Evolutionary conservation across 2,888 invertebrate genomes (phyloP), one percentile per base, ranked within the genome.

Genomic region (Erannis defoliaria): DNA sequence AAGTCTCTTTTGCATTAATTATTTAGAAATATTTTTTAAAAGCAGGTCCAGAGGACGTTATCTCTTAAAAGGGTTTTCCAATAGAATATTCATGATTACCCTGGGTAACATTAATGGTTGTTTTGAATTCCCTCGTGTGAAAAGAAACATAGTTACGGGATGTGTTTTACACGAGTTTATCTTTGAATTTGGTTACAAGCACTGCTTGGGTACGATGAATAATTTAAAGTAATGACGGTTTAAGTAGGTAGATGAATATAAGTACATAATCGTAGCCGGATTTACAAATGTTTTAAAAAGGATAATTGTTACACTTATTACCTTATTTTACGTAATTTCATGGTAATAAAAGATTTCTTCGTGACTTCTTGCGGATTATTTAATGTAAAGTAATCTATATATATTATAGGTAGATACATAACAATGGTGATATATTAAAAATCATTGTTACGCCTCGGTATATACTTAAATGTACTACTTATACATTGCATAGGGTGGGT

Each of bases 1-100:
- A 73, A 68, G 64, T 61, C 67, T 65, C 62, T 70, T 56, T 29
- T 56, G 68, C 73, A 75, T 76, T 80, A 75, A 80, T 82, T 83
- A 81, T 78, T 80, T 76, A 75, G 71, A 75, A 74, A 77, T 80
- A 80, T 81, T 80, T 76, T 73, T 77, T 76, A 72, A 82, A 78
- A 80, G 78, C 74, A 66, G 71, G 71, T 71, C 66, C 71, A 64
- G 67, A 73, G 72, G 73, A 77, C 74, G 77, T 78, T 79, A 80
- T 80, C 78, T 78, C 77, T 78, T 84, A 84, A 87, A 88, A 87
- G 84, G 88, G 86, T 78, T 81, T 82, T 80, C 75, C 77, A 75
- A 81, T 86, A 81, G 80, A 88, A 88, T 88, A 88, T 88, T 88
- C 86, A 88, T 86, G 84, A 83, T 81, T 80, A 80, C 77, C 80